phyloP scores from a whole-genome alignment of 2,113 vertebrate species.

The Paracanthobrama guichenoti region DNA sequence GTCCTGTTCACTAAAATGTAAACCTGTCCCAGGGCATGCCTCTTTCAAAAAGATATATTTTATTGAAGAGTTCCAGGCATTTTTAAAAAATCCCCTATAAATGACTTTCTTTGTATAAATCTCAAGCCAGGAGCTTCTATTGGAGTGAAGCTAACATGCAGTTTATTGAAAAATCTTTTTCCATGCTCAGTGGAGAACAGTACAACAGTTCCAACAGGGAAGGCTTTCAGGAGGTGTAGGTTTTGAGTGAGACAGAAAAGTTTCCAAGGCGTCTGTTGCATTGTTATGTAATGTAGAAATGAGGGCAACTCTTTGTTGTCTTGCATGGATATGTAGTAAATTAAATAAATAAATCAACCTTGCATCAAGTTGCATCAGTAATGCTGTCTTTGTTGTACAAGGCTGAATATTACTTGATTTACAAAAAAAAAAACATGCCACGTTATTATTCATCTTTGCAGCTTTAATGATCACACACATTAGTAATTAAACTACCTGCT shows the following conservation, averaged over 20 bases:
- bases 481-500: neutral
- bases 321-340: neutral
- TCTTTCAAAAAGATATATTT: neutral
- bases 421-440: neutral
- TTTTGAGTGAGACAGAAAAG: constrained; percentile 40
- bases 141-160: neutral
- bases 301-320: constrained; percentile 10
- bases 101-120: constrained; percentile 16
- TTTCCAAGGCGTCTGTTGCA: constrained; percentile 55
- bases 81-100: constrained; percentile 1
- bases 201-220: constrained; percentile 32
- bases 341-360: neutral
- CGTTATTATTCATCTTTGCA: neutral
- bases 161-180: constrained; percentile 2
- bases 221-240: constrained; percentile 17
- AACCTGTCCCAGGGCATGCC: neutral
- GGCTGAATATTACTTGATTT: too few relatives aligned
- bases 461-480: neutral
- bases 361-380: constrained; percentile 26
- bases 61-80: neutral
- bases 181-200: neutral
- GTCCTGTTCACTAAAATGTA: neutral
- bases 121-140: neutral
- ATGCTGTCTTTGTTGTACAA: neutral
- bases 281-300: constrained; percentile 50